Evolutionary conservation across 1,140 invertebrate genomes (phyloP).

Genomic region (Trichonephila clavipes): DNA sequence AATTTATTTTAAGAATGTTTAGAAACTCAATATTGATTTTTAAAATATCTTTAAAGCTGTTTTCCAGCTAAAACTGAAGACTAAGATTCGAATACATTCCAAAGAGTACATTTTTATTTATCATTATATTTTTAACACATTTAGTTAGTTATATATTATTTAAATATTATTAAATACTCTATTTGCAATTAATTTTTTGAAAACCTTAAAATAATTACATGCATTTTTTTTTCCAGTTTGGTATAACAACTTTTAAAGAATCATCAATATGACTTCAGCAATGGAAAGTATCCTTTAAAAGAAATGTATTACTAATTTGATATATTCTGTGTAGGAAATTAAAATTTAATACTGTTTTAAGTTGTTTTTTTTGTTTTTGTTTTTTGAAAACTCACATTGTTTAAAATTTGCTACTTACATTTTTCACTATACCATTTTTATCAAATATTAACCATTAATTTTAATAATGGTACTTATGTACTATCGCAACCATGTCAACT

Average conservation of each 20-base stretch:
- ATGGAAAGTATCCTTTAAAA: slow-evolving; percentile 91
- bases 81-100: no score
- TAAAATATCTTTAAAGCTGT: no score
- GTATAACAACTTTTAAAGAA: background rate
- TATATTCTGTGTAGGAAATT: no score
- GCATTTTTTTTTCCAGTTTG: background rate
- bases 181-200: background rate
- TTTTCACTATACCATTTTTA: background rate
- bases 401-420: background rate
- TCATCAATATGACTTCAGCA: slow-evolving; percentile 84
- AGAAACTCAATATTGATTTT: background rate
- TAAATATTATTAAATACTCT: background rate
- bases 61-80: no score
- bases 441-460: no score
- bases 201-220: background rate
- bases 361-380: no score
- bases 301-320: no score
- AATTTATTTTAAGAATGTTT: background rate
- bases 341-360: slow-evolving; percentile 79
- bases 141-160: background rate
- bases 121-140: background rate
- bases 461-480: no score
- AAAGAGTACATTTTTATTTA: background rate
- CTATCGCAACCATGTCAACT: no score
- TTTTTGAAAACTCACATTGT: background rate